Evolutionary conservation across 2,113 vertebrate species (phyloP), one percentile per base, ranked within the genome.

Genomic region (Genyomyrus donnyi): DNA sequence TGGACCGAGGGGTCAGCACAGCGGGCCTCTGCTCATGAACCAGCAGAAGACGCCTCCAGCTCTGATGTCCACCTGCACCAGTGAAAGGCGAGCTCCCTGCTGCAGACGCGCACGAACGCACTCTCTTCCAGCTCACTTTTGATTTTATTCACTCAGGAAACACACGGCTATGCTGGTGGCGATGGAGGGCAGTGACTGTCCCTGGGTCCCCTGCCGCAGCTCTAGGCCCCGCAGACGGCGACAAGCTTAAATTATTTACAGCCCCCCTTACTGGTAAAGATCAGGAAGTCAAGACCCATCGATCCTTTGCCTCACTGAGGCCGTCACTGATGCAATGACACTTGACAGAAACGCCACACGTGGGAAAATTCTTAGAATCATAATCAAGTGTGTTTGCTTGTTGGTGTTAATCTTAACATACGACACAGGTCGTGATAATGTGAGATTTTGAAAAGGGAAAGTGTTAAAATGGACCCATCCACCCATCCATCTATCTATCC

Each of bases 201-300:
- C n/a, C 62, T n/a, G 31, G n/a, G 27, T n/a, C 27, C 10, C 27
- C 66, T 24, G 66, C n/a, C 62, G 0, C 62, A 70, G 1, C 24
- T 3, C 48, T 24, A 5, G 13, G 24, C 7, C 31, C 13, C 15
- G 21, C 48, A 39, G 17, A 42, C 48, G 58, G 31, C 46, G 31
- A 35, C 50, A 53, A 11, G 9, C 77, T 45, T 89, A 13, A 85
- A 85, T 89, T 85, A 89, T 85, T 89, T 56, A 89, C 50, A 84
- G 21, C 35, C 70, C 42, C 45, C 2, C 35, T 46, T 85, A 2
- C 45, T n/a, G 83, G 46, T 85, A 85, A 56, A 56, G 39, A 80
- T 83, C 48, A 53, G 49, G n/a, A 17, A 10, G 77, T 85, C 48
- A 84, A 89, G 48, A 31, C 9, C 89, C 35, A 85, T 84, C 39